Evolutionary conservation across 2,888 invertebrate genomes (phyloP), one percentile per base, ranked within the genome.

Genomic region (Malachius bipustulatus): DNA sequence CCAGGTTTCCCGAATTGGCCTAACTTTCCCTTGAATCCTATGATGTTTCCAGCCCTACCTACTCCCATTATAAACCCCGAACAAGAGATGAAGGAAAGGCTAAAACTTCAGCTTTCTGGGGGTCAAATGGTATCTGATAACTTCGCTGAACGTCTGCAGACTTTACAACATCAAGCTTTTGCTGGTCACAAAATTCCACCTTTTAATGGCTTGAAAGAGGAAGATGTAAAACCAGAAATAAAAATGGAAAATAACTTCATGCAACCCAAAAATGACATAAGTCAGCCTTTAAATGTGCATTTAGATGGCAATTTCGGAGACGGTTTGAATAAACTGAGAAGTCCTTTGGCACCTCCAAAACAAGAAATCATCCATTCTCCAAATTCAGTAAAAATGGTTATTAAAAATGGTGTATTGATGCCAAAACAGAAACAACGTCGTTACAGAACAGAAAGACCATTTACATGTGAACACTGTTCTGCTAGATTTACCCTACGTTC

Each of bases 401-500:
- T 88, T 35, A 88, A 88, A 59, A 88, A 89, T 51, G 88, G 88
- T 0, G 78, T 89, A 1, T 64, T 89, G 2, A 87, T 89, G 78
- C 88, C 88, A 1, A 90, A 90, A 51, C 89, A 89, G 53, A 90
- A 90, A 51, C 90, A 90, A 59, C 66, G 89, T 32, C 73, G 90
- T 27, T 90, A 90, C 55, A 70, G 90, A 39, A 90, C 90, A 13
- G 90, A 91, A 56, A 67, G 90, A 14, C 90, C 90, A 0, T 91
- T 89, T 60, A 80, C 82, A 1, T 93, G 91, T 58, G 84, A 85
- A 38, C 84, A 88, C 54, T 91, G 93, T 60, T 81, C 85, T 0
- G 89, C 90, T 0, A 70, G 85, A 34, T 93, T 93, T 53, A 91
- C 91, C 1, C 64, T 91, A 8, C 71, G 88, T n/a, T 89, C 89